A percentile compares a stretch with the other conserved stretches of the same genome.
Conservation (phyloP, 1,140 invertebrate genomes). For the Ips nitidus region DNA sequence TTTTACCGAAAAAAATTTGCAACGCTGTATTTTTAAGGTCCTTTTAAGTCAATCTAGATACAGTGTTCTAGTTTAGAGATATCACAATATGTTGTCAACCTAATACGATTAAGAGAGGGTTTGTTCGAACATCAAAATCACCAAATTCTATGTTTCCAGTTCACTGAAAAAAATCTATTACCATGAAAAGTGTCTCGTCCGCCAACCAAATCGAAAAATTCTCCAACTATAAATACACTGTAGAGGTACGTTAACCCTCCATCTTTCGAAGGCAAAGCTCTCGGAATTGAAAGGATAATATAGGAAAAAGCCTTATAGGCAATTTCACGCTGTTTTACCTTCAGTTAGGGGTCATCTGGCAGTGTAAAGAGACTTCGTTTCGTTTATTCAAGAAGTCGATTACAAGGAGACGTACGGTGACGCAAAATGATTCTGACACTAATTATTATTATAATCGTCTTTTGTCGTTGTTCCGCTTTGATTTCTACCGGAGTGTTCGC, state of each 20-base stretch:
- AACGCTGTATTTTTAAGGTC: too few species aligned
- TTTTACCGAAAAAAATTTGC: too few species aligned
- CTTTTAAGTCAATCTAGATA: too few species aligned
- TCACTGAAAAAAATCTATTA: neutral
- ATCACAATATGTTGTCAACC: too few species aligned
- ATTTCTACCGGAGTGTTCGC: neutral
- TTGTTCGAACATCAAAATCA: too few species aligned
- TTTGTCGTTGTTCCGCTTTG: too few species aligned
- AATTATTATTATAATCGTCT: neutral
- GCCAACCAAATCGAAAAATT: constrained; percentile 15
- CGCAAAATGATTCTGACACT: neutral
- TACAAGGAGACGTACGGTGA: neutral
- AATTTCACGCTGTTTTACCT: constrained; percentile 15
- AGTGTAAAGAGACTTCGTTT: neutral
- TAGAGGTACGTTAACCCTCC: neutral
- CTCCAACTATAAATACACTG: constrained; percentile 11
- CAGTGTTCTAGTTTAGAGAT: too few species aligned
- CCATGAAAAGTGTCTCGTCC: neutral
- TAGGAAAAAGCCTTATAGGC: constrained; percentile 5
- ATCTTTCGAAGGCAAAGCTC: neutral
- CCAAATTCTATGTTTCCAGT: too few species aligned
- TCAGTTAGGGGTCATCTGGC: neutral
- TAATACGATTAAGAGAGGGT: too few species aligned
- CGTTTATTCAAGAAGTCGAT: neutral
- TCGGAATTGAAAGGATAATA: neutral